Percentiles rank a stretch among this genome's conserved stretches.
These are phyloP conservation scores for Coptodon bakossiorum DNA, from an alignment of 2,113 vertebrate genomes.

Conservation along the genomic window DNA sequence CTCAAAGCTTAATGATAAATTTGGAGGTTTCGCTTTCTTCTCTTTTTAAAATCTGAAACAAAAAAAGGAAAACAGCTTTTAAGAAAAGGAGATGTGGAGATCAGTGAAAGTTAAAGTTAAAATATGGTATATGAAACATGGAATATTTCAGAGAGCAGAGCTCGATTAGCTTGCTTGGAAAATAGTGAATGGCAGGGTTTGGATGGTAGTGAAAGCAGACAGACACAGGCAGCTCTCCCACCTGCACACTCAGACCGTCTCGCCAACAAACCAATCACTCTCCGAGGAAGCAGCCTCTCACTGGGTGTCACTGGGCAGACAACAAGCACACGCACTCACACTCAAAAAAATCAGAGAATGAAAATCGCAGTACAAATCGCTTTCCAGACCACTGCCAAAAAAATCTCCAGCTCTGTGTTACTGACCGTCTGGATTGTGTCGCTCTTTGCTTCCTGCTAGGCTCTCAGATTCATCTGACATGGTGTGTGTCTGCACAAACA, in stretches of 20 bases:
- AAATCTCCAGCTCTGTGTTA: not conserved
- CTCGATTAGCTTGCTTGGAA: slow-evolving; percentile 4
- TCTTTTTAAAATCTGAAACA: not conserved
- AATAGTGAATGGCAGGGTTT: slow-evolving; percentile 21
- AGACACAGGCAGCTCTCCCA: slow-evolving; percentile 49
- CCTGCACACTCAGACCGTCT: slow-evolving; percentile 39
- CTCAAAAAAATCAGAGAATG: slow-evolving; percentile 16
- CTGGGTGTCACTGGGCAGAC: slow-evolving; percentile 59
- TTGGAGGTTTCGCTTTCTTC: not conserved
- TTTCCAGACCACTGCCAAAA: not conserved
- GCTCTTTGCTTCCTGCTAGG: not conserved
- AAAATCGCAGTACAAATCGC: slow-evolving; percentile 14
- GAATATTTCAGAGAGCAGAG: not conserved
- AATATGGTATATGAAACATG: not conserved
- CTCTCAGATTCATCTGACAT: not conserved
- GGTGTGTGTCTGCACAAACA: not conserved
- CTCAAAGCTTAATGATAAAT: not conserved
- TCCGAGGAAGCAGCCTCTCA: slow-evolving; percentile 43
- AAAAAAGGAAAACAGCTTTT: not conserved
- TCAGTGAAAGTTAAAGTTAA: not conserved
- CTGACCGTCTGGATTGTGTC: not conserved
- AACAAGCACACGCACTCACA: slow-evolving; percentile 9
- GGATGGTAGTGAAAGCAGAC: slow-evolving; percentile 17
- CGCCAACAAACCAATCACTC: slow-evolving; percentile 52
- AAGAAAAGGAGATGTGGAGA: not conserved